Evolutionary conservation across 2,888 invertebrate species (phyloP).

Genomic region (Chrysina gloriosa): DNA sequence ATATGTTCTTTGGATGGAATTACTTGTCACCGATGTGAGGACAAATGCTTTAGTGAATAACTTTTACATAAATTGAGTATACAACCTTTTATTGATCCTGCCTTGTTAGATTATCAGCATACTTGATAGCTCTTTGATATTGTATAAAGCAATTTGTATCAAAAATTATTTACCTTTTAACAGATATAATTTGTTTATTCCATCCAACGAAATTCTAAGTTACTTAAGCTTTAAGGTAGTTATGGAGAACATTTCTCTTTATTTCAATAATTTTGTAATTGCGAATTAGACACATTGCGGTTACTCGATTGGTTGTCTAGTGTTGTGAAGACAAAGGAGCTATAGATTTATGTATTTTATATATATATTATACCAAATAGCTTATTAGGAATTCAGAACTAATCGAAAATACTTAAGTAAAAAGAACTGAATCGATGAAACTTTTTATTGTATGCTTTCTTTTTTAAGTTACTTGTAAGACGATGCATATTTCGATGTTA

Average conservation of each 20-base stretch:
- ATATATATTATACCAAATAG: conserved; percentile 60
- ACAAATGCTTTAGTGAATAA: conserved; percentile 2
- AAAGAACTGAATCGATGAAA: conserved; percentile 53
- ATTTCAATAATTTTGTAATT: conserved; percentile 6
- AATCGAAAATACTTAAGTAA: conserved; percentile 14
- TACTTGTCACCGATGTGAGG: conserved; percentile 1
- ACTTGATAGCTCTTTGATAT: not conserved
- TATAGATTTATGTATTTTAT: conserved; percentile 62
- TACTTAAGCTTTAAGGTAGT: conserved; percentile 64
- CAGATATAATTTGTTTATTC: conserved; percentile 15
- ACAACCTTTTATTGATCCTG: not conserved
- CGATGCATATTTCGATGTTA: conserved; percentile 60
- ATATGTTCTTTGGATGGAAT: conserved; percentile 21
- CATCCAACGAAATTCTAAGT: conserved; percentile 53
- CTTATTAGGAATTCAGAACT: conserved; percentile 45
- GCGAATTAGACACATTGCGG: not conserved
- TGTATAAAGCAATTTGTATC: not conserved
- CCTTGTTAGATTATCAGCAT: not conserved
- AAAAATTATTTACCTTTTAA: not conserved
- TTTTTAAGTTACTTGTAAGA: conserved; percentile 54
- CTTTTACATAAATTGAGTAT: not conserved
- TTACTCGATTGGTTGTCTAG: conserved; percentile 23
- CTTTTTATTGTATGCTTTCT: conserved; percentile 41
- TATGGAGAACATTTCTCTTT: conserved; percentile 29
- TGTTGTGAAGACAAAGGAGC: conserved; percentile 50